Evolutionary conservation across 2,888 invertebrate species (phyloP), one percentile per base, ranked within the genome.

Genomic region (Polymixis flavicincta): DNA sequence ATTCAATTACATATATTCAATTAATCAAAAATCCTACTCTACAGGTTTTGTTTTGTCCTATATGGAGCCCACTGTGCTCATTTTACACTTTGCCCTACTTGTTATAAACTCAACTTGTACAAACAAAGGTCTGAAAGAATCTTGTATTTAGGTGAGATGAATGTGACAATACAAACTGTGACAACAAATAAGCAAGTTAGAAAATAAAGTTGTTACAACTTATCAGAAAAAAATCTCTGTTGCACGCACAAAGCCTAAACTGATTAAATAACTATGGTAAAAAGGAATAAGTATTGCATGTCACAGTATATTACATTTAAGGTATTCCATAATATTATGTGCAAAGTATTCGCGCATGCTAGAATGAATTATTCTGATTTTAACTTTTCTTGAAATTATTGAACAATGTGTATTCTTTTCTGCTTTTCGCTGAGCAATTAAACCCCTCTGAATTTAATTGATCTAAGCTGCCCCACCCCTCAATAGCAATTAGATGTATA

Each of bases 381-480:
- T 32, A 61, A 37, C 19, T 61, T 61, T 74, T 61, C 60, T 66
- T 63, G 54, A 52, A 60, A 52, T 71, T 52, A 72, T 55, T 48
- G 59, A 59, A 63, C 52, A 57, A 48, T 59, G 54, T 11, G 28
- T 17, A 50, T 55, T 28, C 14, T 57, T 45, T 72, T 74, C 66
- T 83, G 63, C 83, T 88, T 89, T 85, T 91, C 91, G 91, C 91
- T 85, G 87, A 90, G 91, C 91, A 88, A 72, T 85, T 82, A 72
- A 11, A 78, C 76, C 71, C 81, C 17, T 71, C 83, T 59, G 42
- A 67, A 52, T 63, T 74, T 76, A 55, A 82, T 57, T 70, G 11
- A 57, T 63, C 25, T 50, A 19, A 32, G 42, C 14, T 57, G 55
- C 61, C 50, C 61, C 75, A 75, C 42, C 50, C 32, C 61, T 77